Percentiles rank a stretch among this genome's conserved stretches.
Evolutionary conservation across 2,113 vertebrate species (phyloP).

Genomic region (Coreoperca whiteheadi): DNA sequence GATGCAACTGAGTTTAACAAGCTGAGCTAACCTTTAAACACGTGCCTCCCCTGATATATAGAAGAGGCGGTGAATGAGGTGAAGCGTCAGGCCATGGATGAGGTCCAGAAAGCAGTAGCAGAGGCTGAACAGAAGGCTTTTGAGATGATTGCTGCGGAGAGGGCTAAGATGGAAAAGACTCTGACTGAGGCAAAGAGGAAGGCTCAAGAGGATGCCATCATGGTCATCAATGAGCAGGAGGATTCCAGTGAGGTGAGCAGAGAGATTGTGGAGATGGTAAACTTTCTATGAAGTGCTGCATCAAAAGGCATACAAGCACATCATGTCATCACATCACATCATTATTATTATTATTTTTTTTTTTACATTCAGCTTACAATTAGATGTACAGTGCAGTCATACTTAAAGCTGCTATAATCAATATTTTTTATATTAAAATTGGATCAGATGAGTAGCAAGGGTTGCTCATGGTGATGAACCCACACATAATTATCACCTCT

Average conservation of each 20-base stretch:
- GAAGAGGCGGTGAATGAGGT: slow-evolving; percentile 99
- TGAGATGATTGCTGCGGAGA: slow-evolving; percentile 96
- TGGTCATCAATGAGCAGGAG: slow-evolving; percentile 98
- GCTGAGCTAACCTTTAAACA: neutral
- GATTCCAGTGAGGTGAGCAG: slow-evolving; percentile 95
- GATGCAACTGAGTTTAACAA: neutral
- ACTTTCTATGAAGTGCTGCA: neutral
- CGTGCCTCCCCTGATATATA: slow-evolving; percentile 54
- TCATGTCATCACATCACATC: neutral
- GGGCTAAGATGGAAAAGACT: slow-evolving; percentile 98
- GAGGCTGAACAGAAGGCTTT: slow-evolving; percentile 99
- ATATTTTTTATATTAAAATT: neutral
- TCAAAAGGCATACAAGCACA: neutral
- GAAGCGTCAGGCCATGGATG: slow-evolving; percentile 98
- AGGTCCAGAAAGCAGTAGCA: slow-evolving; percentile 97
- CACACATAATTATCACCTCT: neutral
- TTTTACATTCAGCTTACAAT: neutral
- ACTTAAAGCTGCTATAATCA: neutral
- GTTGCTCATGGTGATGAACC: neutral
- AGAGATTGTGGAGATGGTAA: neutral
- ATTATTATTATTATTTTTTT: neutral
- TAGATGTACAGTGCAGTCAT: neutral
- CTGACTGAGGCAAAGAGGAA: slow-evolving; percentile 94
- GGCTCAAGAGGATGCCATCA: slow-evolving; percentile 94
- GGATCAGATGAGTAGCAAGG: neutral